Conservation (phyloP, 2,888 invertebrate species). For the Alentia gelatinosa region DNA sequence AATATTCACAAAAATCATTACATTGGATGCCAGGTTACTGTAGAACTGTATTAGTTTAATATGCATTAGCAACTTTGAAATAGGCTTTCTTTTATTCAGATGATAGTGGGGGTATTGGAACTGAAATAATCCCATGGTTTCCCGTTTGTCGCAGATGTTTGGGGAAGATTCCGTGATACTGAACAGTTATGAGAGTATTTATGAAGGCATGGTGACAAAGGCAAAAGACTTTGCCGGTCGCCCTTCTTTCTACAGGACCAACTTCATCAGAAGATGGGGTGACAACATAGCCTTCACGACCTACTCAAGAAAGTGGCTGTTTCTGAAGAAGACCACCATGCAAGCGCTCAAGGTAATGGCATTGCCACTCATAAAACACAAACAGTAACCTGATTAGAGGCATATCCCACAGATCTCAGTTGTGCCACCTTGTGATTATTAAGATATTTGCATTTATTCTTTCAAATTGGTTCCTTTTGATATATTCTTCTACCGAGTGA, state of each 20-base stretch:
- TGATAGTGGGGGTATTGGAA: too few relatives aligned
- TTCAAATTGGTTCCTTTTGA: not conserved
- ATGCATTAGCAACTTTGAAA: too few relatives aligned
- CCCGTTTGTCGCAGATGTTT: too few relatives aligned
- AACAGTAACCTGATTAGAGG: not conserved
- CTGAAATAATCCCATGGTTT: too few relatives aligned
- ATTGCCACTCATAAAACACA: not conserved
- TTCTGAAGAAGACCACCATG: not conserved
- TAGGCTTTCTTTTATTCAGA: too few relatives aligned
- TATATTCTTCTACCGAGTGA: not conserved
- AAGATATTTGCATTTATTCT: not conserved
- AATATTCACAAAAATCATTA: too few relatives aligned
- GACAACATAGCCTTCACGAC: not conserved
- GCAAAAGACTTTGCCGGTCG: not conserved
- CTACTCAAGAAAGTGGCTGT: not conserved
- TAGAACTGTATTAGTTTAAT: too few relatives aligned
- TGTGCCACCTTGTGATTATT: not conserved
- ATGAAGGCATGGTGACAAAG: constrained; percentile 22
- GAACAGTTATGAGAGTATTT: constrained; percentile 16
- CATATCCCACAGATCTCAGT: not conserved
- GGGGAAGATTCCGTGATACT: not conserved
- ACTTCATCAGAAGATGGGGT: not conserved
- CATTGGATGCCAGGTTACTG: too few relatives aligned
- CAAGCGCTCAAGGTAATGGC: not conserved
- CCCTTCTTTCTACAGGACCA: not conserved